Base-by-base conservation (phyloP, 2,797 vertebrate species). In the Pelochelys cantorii region DNA sequence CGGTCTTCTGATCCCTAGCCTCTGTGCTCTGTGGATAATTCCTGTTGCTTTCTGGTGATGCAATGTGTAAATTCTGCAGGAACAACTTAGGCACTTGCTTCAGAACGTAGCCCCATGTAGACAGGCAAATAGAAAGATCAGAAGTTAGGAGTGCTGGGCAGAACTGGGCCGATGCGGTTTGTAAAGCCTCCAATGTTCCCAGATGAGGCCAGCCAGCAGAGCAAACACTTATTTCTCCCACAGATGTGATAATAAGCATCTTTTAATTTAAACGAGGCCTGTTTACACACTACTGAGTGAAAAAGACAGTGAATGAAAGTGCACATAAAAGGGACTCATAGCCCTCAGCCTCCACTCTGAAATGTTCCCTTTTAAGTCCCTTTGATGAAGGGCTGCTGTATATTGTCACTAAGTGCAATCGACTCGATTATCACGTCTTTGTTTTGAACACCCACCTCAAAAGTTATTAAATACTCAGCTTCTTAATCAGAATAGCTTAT, bases 251-350 rank as follows among this genome's bases (percentile, higher is more conserved):
- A 96, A 94, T 71, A 85, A 78, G 54, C 57, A 95, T 83, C 90
- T 92, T 95, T 91, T 95, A 84, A 97, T 97, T 94, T 95, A 91
- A 91, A 93, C 90, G 37, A 83, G 74, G 90, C 62, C 83, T 93
- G 31, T 96, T 97, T 96, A 89, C 87, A 86, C 20, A 6, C 86
- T 74, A 14, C 88, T 74, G 94, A 84, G 92, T 96, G 96, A 90
- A 95, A 92, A 91, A 90, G 95, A 95, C 87, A 94, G 31, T 56
- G 93, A 96, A 95, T 97, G 90, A 95, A 96, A 93, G 93, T 3
- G 75, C 88, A 89, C 92, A 95, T 94, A 94, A 97, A 97, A 97
- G 95, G 65, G 93, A 96, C 90, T 31, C 90, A 80, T 1, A 83
- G 91, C 96, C 93, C 89, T 95, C 92, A 95, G 97, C 94, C 18